Evolutionary conservation across 1,140 invertebrate species (phyloP).

Genomic region (Bicyclus anynana): DNA sequence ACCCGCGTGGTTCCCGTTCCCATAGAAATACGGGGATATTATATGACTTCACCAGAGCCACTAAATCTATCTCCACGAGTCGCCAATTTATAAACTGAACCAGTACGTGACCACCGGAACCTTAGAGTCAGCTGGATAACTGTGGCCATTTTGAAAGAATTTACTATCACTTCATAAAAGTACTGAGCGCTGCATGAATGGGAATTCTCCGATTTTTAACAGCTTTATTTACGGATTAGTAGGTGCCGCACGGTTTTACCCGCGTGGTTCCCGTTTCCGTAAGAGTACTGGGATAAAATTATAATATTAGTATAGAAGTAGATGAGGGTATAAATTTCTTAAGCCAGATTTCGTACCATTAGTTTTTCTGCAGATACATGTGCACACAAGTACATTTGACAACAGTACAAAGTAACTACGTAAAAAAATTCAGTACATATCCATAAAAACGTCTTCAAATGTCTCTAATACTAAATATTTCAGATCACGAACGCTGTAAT

Average conservation of each 20-base stretch:
- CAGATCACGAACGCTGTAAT: background rate
- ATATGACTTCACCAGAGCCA: too few relatives aligned
- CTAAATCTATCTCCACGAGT: background rate
- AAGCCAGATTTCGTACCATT: too few relatives aligned
- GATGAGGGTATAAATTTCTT: too few relatives aligned
- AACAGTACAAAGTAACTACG: background rate
- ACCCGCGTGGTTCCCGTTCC: too few relatives aligned
- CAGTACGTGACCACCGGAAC: background rate
- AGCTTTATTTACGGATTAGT: too few relatives aligned
- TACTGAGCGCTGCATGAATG: slow-evolving; percentile 2
- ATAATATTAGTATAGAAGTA: too few relatives aligned
- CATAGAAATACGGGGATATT: too few relatives aligned
- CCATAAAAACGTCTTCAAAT: background rate
- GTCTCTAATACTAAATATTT: slow-evolving; percentile 1
- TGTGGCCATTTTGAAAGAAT: slow-evolving; percentile 1
- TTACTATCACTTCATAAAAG: background rate
- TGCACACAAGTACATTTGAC: too few relatives aligned
- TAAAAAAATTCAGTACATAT: background rate
- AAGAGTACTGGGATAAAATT: too few relatives aligned
- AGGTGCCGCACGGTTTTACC: too few relatives aligned
- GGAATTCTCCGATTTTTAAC: background rate
- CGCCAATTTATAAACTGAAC: background rate
- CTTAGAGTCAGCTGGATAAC: background rate
- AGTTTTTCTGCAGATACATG: too few relatives aligned
- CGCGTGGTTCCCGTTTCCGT: too few relatives aligned